Evolutionary conservation across 2,113 vertebrate genomes (phyloP).

Genomic region (Megalops atlanticus): DNA sequence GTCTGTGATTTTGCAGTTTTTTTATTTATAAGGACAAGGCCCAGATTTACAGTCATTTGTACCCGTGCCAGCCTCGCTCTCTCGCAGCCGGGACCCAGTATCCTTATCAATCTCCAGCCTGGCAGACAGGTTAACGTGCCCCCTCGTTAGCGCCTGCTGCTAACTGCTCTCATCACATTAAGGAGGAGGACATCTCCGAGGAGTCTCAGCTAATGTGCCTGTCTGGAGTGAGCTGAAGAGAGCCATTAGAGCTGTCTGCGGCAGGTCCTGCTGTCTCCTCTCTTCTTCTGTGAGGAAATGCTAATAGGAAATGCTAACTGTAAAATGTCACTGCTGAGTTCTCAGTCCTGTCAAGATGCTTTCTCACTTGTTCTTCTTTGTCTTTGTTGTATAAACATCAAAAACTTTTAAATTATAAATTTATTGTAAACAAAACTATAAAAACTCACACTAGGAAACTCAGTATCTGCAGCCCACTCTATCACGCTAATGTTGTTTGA

Average conservation of each 20-base stretch:
- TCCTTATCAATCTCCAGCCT: not conserved
- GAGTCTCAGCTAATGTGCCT: not conserved
- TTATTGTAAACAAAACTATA: no score
- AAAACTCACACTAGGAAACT: no score
- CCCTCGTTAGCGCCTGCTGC: not conserved
- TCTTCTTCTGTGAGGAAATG: not conserved
- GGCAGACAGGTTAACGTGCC: not conserved
- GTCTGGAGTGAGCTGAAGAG: not conserved
- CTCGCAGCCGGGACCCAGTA: not conserved
- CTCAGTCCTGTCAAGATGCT: no score
- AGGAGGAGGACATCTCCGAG: not conserved
- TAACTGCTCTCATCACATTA: not conserved
- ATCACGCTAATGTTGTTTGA: not conserved
- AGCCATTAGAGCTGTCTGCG: not conserved
- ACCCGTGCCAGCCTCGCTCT: not conserved
- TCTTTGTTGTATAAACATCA: no score
- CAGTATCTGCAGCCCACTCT: no score
- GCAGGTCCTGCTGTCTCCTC: no score
- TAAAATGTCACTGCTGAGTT: no score
- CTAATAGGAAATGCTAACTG: not conserved
- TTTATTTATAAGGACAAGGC: not conserved
- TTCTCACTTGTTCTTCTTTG: no score
- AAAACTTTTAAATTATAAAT: no score
- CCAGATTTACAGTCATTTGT: constrained; percentile 10
- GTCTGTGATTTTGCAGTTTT: not conserved